Conservation (phyloP, 2,113 vertebrate species). For the Anoplopoma fimbria region DNA sequence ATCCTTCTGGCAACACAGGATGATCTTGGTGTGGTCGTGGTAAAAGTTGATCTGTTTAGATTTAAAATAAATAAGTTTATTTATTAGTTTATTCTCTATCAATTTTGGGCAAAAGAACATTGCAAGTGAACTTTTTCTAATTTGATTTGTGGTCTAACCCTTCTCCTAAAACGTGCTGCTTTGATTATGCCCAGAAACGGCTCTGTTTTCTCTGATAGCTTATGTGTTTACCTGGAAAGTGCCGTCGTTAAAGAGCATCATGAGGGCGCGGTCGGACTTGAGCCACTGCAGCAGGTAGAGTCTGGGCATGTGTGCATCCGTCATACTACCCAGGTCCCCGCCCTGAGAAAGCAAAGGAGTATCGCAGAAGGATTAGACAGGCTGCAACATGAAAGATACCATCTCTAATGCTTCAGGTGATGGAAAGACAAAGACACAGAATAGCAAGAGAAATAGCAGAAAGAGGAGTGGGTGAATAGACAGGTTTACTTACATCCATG, state of each 20-base stretch:
- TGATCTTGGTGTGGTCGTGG: slow-evolving; percentile 98
- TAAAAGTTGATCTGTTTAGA: slow-evolving; percentile 94
- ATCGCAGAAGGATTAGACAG: slow-evolving; percentile 45
- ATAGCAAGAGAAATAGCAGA: not conserved
- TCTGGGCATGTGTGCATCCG: slow-evolving; percentile 89
- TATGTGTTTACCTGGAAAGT: slow-evolving; percentile 93
- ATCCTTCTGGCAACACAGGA: slow-evolving; percentile 93
- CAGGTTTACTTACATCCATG: slow-evolving; percentile 93
- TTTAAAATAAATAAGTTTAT: not conserved
- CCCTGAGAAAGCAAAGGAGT: slow-evolving; percentile 83
- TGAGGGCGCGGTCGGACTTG: slow-evolving; percentile 96
- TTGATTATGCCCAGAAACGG: slow-evolving; percentile 39
- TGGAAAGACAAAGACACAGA: slow-evolving; percentile 22
- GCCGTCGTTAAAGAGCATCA: slow-evolving; percentile 99
- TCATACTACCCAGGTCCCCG: slow-evolving; percentile 91
- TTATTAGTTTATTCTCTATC: not conserved
- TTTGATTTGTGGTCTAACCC: not conserved
- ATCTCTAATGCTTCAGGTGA: slow-evolving; percentile 38
- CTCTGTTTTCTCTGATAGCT: not conserved
- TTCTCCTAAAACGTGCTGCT: not conserved
- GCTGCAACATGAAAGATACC: slow-evolving; percentile 39
- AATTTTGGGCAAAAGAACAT: not conserved
- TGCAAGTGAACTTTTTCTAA: not conserved
- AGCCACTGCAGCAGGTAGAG: slow-evolving; percentile 98
- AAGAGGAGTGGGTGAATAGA: not conserved